Percentiles rank a stretch among this genome's conserved stretches.
These are phyloP conservation scores for Rotaria socialis DNA, from an alignment of 2,888 invertebrate species.

Conservation along the genomic window DNA sequence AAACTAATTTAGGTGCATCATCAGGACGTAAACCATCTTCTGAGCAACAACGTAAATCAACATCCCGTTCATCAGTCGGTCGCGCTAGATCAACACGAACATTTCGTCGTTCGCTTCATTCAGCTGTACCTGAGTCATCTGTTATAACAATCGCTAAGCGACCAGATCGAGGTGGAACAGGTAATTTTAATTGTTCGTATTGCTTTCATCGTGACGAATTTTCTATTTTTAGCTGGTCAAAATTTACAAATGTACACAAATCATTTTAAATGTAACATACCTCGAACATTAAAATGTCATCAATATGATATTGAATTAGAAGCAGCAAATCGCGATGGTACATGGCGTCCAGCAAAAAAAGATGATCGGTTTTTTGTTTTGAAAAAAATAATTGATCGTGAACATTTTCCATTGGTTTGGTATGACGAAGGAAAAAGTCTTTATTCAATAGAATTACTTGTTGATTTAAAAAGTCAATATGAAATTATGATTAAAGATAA, in stretches of 20 bases:
- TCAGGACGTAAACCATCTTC: background rate
- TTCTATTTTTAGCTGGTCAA: background rate
- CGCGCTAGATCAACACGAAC: background rate
- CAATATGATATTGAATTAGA: conserved; percentile 30
- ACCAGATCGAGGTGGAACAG: conserved; percentile 24
- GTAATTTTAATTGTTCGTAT: background rate
- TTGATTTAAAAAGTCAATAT: conserved; percentile 31
- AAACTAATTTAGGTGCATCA: background rate
- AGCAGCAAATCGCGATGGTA: conserved; percentile 7
- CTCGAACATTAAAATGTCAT: conserved; percentile 3
- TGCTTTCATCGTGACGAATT: background rate
- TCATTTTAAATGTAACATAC: conserved; percentile 35
- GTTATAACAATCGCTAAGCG: background rate
- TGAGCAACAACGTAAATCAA: background rate
- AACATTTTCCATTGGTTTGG: conserved; percentile 33
- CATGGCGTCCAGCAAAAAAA: conserved; percentile 31
- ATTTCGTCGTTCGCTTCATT: background rate
- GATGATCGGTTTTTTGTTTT: conserved; percentile 31
- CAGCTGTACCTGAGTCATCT: background rate
- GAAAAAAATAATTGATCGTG: conserved; percentile 32
- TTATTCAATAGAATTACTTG: conserved; percentile 21
- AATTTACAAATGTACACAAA: conserved; percentile 18
- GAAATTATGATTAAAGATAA: conserved; percentile 25
- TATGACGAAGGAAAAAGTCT: conserved; percentile 34
- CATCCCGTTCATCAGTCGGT: background rate